Base-by-base conservation (phyloP, 2,113 vertebrate genomes). In the Calidris pugnax region DNA sequence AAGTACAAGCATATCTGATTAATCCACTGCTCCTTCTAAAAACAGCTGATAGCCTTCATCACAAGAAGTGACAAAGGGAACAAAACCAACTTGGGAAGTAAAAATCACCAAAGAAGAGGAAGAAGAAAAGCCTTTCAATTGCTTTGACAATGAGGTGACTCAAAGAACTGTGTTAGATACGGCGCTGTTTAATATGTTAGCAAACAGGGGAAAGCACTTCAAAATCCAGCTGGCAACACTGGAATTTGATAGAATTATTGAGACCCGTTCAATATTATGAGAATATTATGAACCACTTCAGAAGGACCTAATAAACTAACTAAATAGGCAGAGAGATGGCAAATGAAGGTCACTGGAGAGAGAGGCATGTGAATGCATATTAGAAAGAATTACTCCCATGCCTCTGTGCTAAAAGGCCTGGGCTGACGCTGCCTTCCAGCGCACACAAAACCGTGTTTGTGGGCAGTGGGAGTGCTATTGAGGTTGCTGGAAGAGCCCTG, bases 91-190 rank as follows among this genome's bases (percentile, higher is more conserved):
- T 89, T 53, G 91, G 91, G 93, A 96, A 96, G 91, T 87, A 85
- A 95, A 96, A 96, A 87, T 96, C 93, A 89, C 87, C 84, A 93
- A 78, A 94, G 84, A 96, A 55, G 83, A 94, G 85, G 78, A 82
- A 77, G 89, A 90, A 91, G 84, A 96, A 97, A 93, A 96, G 96
- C 89, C 93, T 96, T 96, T 96, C 89, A 96, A 39, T 78, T 60
- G 87, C 89, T 94, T 94, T 85, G 87, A 95, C 93, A 94, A 96
- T 89, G 89, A 92, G 74, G 93, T 72, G 93, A 53, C 91, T 96
- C 87, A 91, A 92, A 96, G 95, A 78, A 43, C 89, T 87, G 51
- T 86, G 88, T 94, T 96, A 96, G 91, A 85, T 94, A 57, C 77
- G 82, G 91, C 18, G 1, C 6, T 87, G 69, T 72, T 93, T 91